Base-by-base conservation (phyloP, 1,140 invertebrate species). In the Cotesia vestalis region DNA sequence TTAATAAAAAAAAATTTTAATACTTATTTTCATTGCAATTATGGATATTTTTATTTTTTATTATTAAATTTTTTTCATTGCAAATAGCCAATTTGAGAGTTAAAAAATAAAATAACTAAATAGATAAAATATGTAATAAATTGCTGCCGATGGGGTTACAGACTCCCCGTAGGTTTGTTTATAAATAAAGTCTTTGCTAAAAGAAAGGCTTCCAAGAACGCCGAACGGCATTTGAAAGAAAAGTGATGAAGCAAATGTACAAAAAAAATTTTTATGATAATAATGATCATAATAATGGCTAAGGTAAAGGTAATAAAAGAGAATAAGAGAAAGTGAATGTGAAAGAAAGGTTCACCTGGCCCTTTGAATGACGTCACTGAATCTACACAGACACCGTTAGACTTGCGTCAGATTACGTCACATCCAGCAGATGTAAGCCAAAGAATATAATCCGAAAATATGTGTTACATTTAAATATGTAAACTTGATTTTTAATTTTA, bases 321-420 rank as follows among this genome's bases (percentile, higher is more conserved):
- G 35, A 59, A 63, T 51, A 51, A 34, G 11, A 40, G n/a, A 35
- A 14, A 14, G 40, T 6, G 55, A 61, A 52, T 40, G 12, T 17
- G 59, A 63, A 12, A 9, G 51, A 72, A 72, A 64, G 62, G 71
- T 34, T 60, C 61, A 69, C 72, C 63, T 60, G 69, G 62, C 17
- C 71, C 46, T n/a, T 40, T 40, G 20, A 8, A 67, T 80, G 77
- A 80, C 79, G 78, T 81, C 79, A 73, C 17, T 51, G 34, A 11
- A 64, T 66, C 51, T 46, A 72, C 70, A 66, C 59, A 77, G 76
- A 75, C 76, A 76, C 80, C 79, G 78, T 81, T 83, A 83, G 60
- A 53, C 55, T 36, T 66, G 78, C 77, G 77, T 78, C 77, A 77
- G 74, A 77, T 77, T 79, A 81, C 81, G 80, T 81, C 79, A 81